Percentiles rank a stretch among this genome's conserved stretches.
These are phyloP conservation scores for Nephrocerus scutellatus DNA, from an alignment of 2,888 invertebrate genomes.

Conservation along the genomic window DNA sequence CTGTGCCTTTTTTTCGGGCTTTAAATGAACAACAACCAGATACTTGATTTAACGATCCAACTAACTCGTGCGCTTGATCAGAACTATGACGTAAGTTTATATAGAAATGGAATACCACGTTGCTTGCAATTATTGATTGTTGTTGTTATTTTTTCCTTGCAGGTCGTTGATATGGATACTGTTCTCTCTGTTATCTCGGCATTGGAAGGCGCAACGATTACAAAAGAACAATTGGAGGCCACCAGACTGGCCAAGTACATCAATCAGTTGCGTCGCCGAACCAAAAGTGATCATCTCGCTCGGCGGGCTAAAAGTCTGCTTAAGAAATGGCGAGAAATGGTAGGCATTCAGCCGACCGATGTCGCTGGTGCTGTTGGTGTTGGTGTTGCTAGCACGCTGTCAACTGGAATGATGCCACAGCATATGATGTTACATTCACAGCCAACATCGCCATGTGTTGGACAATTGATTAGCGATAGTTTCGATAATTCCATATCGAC, in stretches of 20 bases:
- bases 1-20: no score
- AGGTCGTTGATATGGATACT: slow-evolving; percentile 93
- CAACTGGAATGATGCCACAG: no score
- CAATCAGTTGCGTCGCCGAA: slow-evolving; percentile 84
- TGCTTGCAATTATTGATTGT: not conserved
- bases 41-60: slow-evolving; percentile 89
- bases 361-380: slow-evolving; percentile 3
- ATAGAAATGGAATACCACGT: no score
- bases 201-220: slow-evolving; percentile 73
- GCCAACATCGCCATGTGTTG: slow-evolving; percentile 24
- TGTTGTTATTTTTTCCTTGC: slow-evolving; percentile 31
- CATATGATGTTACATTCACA: no score
- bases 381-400: no score
- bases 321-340: slow-evolving; percentile 85
- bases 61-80: slow-evolving; percentile 94
- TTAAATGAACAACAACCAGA: slow-evolving; percentile 70
- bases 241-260: slow-evolving; percentile 91
- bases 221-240: slow-evolving; percentile 55
- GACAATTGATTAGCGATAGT: slow-evolving; percentile 15
- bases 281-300: slow-evolving; percentile 74
- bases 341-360: slow-evolving; percentile 53
- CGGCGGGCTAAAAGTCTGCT: slow-evolving; percentile 86
- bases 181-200: slow-evolving; percentile 89
- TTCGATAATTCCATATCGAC: slow-evolving; percentile 20
- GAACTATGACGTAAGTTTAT: slow-evolving; percentile 90